Percentiles rank a stretch among this genome's conserved stretches.
phyloP scores from a whole-genome alignment of 2,888 invertebrate genomes.

The Dynastes hyllus region DNA sequence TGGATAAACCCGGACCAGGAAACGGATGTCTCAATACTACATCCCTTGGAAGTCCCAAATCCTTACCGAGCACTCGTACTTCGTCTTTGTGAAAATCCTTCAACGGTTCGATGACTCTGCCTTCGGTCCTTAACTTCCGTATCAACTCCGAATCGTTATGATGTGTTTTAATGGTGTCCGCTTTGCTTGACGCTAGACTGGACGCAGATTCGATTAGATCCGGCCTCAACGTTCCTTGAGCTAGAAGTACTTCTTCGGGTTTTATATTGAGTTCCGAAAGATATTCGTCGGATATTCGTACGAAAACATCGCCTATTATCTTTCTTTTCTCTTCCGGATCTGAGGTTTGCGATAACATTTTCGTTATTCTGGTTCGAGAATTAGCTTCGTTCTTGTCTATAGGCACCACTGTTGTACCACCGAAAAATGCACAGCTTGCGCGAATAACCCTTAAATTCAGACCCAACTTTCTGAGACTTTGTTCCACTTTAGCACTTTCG shows the following conservation, averaged over 20 bases:
- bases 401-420: conserved; percentile 89
- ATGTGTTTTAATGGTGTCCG: conserved; percentile 98
- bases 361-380: conserved; percentile 80
- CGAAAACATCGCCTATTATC: conserved; percentile 99
- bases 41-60: conserved; percentile 89
- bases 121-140: conserved; percentile 80
- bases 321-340: conserved; percentile 98
- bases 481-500: conserved; percentile 92
- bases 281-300: conserved; percentile 90
- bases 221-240: conserved; percentile 96
- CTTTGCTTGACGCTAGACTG: conserved; percentile 84
- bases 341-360: conserved; percentile 88
- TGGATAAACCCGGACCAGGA: conserved; percentile 98
- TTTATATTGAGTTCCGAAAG: conserved; percentile 90
- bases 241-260: conserved; percentile 93
- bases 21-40: conserved; percentile 97
- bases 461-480: conserved; percentile 87
- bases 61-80: conserved; percentile 89
- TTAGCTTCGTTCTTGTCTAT: conserved; percentile 72
- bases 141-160: conserved; percentile 99
- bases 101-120: conserved; percentile 97
- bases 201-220: conserved; percentile 99
- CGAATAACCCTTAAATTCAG: conserved; percentile 83
- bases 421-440: conserved; percentile 82
- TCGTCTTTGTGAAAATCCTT: conserved; percentile 95